These are phyloP conservation scores for Cyanoderma ruficeps DNA, from an alignment of 2,113 vertebrate genomes.

Conservation along the genomic window DNA sequence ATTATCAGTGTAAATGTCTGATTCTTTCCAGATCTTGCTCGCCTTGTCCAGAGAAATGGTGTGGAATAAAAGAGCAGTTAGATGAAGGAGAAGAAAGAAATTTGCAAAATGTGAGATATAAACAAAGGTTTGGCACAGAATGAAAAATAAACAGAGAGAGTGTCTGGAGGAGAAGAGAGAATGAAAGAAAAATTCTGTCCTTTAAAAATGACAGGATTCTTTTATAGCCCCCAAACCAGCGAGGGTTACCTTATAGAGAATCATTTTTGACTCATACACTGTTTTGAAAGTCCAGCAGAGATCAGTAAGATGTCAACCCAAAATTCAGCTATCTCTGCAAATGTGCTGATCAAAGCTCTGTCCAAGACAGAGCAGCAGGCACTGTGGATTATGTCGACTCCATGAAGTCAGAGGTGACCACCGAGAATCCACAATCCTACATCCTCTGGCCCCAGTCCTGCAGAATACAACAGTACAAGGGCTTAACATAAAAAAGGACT, in stretches of 20 bases:
- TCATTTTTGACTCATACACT: neutral
- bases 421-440: neutral
- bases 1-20: constrained; percentile 49
- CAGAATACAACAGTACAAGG: neutral
- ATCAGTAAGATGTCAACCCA: neutral
- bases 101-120: constrained; percentile 42
- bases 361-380: neutral
- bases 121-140: constrained; percentile 43
- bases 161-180: constrained; percentile 28
- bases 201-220: constrained; percentile 29
- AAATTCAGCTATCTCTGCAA: constrained; percentile 33
- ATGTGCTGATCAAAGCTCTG: constrained; percentile 28
- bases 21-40: constrained; percentile 48
- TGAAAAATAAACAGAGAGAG: constrained; percentile 44
- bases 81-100: constrained; percentile 18
- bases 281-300: constrained; percentile 16
- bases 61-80: constrained; percentile 18
- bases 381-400: neutral
- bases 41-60: constrained; percentile 12
- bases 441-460: neutral
- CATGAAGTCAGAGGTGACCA: constrained; percentile 4
- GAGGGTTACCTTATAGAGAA: constrained; percentile 31
- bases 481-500: neutral
- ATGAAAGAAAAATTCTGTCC: constrained; percentile 27
- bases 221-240: neutral